Evolutionary conservation across 2,888 invertebrate genomes (phyloP).

Genomic region (Agrenia bidenticulata): DNA sequence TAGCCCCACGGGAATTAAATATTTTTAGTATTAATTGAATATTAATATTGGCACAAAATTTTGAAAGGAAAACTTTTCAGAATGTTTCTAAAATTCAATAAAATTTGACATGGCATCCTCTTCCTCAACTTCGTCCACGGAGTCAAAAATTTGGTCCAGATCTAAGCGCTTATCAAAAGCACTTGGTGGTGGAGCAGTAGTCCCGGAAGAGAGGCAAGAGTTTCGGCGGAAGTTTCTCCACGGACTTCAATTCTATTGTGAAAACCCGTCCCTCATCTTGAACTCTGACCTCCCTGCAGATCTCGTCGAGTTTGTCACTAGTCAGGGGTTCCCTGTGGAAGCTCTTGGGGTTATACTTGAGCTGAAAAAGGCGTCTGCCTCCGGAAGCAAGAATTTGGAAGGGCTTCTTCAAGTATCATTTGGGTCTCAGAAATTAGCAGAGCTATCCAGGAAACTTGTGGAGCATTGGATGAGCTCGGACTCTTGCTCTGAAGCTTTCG

Average conservation of each 20-base stretch:
- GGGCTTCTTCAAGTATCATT: too few relatives aligned
- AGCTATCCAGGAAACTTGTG: constrained; percentile 35
- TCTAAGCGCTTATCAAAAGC: too few relatives aligned
- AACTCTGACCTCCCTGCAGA: constrained; percentile 43
- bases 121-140: too few relatives aligned
- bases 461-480: constrained; percentile 47
- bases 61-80: too few relatives aligned
- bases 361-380: constrained; percentile 27
- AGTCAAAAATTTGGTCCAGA: too few relatives aligned
- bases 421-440: constrained; percentile 19
- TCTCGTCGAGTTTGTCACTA: constrained; percentile 39
- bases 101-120: too few relatives aligned
- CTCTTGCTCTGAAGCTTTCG: constrained; percentile 46
- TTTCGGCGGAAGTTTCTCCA: constrained; percentile 34
- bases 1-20: too few relatives aligned
- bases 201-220: constrained; percentile 15
- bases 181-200: too few relatives aligned
- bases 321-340: constrained; percentile 40
- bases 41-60: too few relatives aligned
- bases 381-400: neutral
- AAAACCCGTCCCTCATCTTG: constrained; percentile 37
- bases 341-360: constrained; percentile 39
- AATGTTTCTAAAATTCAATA: too few relatives aligned
- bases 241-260: constrained; percentile 41
- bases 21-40: too few relatives aligned